Conservation (phyloP, 2,797 vertebrate species). For the Micrastur ruficollis region DNA sequence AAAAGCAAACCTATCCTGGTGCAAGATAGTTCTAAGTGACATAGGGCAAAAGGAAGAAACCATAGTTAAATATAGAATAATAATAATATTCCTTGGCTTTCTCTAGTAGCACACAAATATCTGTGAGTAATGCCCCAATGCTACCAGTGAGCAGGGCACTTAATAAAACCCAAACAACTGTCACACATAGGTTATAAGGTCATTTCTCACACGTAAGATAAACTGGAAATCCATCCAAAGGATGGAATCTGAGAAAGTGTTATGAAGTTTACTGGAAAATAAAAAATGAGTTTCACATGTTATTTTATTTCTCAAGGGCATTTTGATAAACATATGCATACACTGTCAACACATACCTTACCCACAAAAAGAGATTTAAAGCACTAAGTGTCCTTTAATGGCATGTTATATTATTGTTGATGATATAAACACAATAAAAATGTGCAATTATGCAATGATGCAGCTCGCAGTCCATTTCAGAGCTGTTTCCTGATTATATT, state of each 20-base stretch:
- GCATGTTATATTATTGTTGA: not conserved
- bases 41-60: slow-evolving; percentile 40
- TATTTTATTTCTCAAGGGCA: slow-evolving; percentile 74
- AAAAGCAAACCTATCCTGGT: not conserved
- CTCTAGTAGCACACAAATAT: slow-evolving; percentile 60
- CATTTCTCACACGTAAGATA: slow-evolving; percentile 76
- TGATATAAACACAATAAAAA: slow-evolving; percentile 18
- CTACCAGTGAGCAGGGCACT: slow-evolving; percentile 64
- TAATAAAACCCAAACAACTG: slow-evolving; percentile 78
- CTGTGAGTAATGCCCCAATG: slow-evolving; percentile 70
- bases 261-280: slow-evolving; percentile 72
- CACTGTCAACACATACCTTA: not conserved
- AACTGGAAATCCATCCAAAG: slow-evolving; percentile 70
- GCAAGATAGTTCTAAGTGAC: slow-evolving; percentile 44
- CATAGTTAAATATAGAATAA: slow-evolving; percentile 65
- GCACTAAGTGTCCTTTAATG: slow-evolving; percentile 13
- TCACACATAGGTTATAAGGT: slow-evolving; percentile 76
- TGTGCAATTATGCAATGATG: not conserved
- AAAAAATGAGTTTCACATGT: slow-evolving; percentile 69
- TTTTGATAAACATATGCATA: slow-evolving; percentile 67
- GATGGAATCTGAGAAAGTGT: slow-evolving; percentile 54
- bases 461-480: not conserved
- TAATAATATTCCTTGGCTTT: slow-evolving; percentile 68
- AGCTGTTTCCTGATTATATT: not conserved
- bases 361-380: not conserved